These are phyloP conservation scores for Phainopepla nitens DNA, from an alignment of 2,113 vertebrate species.

Conservation along the genomic window DNA sequence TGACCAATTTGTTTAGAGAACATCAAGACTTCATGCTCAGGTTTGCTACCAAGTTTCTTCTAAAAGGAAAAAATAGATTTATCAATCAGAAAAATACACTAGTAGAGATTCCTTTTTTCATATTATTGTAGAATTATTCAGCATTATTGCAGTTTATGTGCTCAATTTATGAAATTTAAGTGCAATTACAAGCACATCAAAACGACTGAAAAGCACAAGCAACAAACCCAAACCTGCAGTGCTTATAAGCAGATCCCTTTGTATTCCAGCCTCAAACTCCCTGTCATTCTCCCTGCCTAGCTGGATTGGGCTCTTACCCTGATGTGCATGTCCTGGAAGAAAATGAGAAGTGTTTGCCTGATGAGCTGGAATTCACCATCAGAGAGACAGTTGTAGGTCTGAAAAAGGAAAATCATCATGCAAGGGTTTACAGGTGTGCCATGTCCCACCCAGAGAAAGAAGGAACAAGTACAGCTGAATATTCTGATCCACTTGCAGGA, in stretches of 20 bases:
- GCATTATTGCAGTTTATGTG: not conserved
- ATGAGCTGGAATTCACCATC: conserved; percentile 94
- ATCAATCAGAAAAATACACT: not conserved
- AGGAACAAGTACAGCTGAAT: not conserved
- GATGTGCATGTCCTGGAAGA: conserved; percentile 99
- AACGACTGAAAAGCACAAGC: not conserved
- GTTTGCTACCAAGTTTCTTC: not conserved
- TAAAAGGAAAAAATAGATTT: not conserved
- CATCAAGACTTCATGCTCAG: not conserved
- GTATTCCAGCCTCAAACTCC: not conserved
- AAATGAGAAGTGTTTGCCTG: conserved; percentile 91
- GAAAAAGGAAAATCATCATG: not conserved
- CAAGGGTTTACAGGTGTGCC: not conserved
- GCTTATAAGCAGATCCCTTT: not conserved
- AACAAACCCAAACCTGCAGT: not conserved
- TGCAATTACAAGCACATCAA: not conserved
- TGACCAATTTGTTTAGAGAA: not conserved
- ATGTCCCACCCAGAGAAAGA: not conserved
- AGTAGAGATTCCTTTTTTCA: not conserved
- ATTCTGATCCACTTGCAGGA: not conserved
- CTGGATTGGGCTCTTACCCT: conserved; percentile 76
- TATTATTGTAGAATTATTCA: not conserved
- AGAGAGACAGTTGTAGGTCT: conserved; percentile 81
- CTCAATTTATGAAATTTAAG: not conserved
- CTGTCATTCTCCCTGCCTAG: not conserved